Conservation (phyloP, 2,113 vertebrate species). For the Anser cygnoides region DNA sequence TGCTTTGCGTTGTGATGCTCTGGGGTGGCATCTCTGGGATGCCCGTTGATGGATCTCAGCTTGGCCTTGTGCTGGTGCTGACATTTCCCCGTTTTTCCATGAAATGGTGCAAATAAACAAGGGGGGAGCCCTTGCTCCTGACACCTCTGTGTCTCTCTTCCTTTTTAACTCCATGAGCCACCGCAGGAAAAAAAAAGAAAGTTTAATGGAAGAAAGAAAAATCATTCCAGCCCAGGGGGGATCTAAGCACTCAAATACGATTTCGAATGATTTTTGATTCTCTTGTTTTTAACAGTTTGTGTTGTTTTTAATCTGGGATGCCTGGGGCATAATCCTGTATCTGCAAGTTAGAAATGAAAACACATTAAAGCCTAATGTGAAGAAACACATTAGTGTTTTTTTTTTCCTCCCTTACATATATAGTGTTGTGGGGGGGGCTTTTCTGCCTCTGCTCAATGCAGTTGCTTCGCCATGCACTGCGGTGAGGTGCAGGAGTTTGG, state of each 20-base stretch:
- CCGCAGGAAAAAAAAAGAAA: not conserved
- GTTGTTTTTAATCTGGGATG: slow-evolving; percentile 9
- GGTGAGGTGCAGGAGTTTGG: not conserved
- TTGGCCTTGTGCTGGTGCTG: accelerated
- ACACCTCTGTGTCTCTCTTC: not conserved
- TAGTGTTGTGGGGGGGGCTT: not conserved
- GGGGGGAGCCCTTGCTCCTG: not conserved
- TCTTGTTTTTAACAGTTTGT: not conserved
- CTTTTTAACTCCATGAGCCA: not conserved
- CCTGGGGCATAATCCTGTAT: not conserved
- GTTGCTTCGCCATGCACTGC: accelerated
- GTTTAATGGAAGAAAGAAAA: slow-evolving; percentile 15
- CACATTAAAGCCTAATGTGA: slow-evolving; percentile 4
- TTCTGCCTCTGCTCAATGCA: accelerated
- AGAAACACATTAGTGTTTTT: not conserved
- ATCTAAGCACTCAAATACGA: not conserved
- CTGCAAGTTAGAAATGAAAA: not conserved
- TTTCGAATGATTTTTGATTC: slow-evolving; percentile 11
- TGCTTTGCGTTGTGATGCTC: not conserved
- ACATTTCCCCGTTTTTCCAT: accelerated
- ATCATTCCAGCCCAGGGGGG: not conserved
- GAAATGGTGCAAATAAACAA: not conserved
- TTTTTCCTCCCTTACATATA: not conserved
- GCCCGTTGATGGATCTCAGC: accelerated
- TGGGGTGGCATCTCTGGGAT: not conserved